Conservation (phyloP, 2,888 invertebrate species). For the Acanthococcus lagerstroemiae region DNA sequence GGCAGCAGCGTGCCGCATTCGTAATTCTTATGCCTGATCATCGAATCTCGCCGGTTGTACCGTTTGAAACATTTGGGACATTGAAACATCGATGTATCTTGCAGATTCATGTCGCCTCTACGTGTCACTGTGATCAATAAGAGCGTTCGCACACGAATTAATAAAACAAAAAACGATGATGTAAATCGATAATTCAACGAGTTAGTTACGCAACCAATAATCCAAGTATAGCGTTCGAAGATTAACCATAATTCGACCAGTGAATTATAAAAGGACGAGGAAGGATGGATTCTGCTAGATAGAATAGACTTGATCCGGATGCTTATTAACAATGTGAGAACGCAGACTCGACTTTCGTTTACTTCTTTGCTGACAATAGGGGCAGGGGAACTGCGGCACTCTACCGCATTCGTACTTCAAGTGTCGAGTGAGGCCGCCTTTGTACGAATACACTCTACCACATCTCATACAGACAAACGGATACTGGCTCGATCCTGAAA, state of each 20-base stretch:
- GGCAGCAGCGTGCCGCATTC: slow-evolving; percentile 41
- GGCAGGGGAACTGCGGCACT: slow-evolving; percentile 34
- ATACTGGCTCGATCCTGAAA: too few species aligned
- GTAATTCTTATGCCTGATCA: slow-evolving; percentile 39
- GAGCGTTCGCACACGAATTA: too few species aligned
- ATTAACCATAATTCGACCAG: too few species aligned
- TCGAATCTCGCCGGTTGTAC: slow-evolving; percentile 40
- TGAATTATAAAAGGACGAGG: too few species aligned
- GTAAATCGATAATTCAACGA: too few species aligned
- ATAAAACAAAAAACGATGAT: too few species aligned
- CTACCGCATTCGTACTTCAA: slow-evolving; percentile 39
- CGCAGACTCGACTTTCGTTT: slow-evolving; percentile 34
- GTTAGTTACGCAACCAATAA: too few species aligned
- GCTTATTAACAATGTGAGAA: slow-evolving; percentile 21
- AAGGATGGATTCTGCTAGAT: too few species aligned
- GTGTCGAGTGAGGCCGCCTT: slow-evolving; percentile 40
- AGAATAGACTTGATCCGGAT: slow-evolving; percentile 15
- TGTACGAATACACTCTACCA: slow-evolving; percentile 43
- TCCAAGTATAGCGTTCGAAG: too few species aligned
- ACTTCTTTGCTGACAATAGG: slow-evolving; percentile 33
- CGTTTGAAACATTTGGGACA: slow-evolving; percentile 36
- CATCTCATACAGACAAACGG: slow-evolving; percentile 38
- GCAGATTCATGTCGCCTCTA: too few species aligned
- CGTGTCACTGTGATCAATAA: too few species aligned
- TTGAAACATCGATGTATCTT: too few species aligned